Evolutionary conservation across 2,113 vertebrate genomes (phyloP), one percentile per base, ranked within the genome.

Genomic region (Sclerurus mexicanus): DNA sequence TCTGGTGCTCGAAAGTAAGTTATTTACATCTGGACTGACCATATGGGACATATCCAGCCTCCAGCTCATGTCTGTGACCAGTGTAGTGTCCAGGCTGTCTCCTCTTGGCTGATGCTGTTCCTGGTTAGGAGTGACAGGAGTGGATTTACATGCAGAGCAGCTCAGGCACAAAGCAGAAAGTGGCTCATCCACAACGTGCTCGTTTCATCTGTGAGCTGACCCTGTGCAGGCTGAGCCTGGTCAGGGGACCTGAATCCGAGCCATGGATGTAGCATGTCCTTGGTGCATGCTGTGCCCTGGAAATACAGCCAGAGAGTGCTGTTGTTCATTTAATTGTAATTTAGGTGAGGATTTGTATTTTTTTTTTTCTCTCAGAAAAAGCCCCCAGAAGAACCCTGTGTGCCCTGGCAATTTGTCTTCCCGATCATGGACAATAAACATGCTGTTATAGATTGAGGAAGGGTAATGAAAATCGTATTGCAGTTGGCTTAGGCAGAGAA

Each of bases 251-350:
- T 73, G 69, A 77, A 71, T 56, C 22, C 14, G 37, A 96, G 63
- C 73, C n/a, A 6, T 22, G 71, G 46, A 68, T 69, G 37, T 64
- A 80, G 46, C 53, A 39, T 47, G 78, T 78, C 73, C 80, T 44
- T 30, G 60, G 69, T 93, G 73, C 52, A 5, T 94, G 96, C 85
- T 88, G 93, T 96, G 95, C 52, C 85, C 92, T 84, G 90, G 60
- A 90, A 86, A 78, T 75, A 88, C 93, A 97, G 92, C 83, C 95
- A 94, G 95, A 94, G 95, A 96, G 95, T 93, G 96, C 95, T 96
- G 86, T 94, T 96, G 94, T 89, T 90, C 90, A 92, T 92, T 96
- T 90, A 82, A 89, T 90, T 92, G 69, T 76, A 49, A 37, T 90
- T 92, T 89, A 92, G 64, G 56, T 92, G 78, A 81, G 12, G 52